Percentiles rank a stretch among this genome's conserved stretches.
Evolutionary conservation across 2,888 invertebrate species (phyloP).

Genomic region (Pterobdella sp.): DNA sequence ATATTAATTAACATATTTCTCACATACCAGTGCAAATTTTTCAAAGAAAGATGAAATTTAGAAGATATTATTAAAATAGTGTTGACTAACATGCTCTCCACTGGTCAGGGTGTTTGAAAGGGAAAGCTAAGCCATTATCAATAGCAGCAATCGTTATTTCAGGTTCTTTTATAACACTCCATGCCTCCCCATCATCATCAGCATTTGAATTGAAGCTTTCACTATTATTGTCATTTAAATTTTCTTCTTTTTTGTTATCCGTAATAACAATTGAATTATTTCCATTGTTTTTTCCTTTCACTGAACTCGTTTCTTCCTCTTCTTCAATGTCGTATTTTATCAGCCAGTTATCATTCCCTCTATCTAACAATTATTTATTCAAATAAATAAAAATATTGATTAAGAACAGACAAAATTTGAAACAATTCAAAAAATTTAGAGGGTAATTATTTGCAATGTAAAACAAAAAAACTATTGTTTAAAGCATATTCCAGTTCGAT

Average conservation of each 20-base stretch:
- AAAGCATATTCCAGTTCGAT: too few relatives aligned
- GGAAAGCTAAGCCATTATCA: slow-evolving; percentile 95
- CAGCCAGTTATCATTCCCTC: slow-evolving; percentile 99
- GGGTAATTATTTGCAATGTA: too few relatives aligned
- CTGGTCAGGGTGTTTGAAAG: slow-evolving; percentile 98
- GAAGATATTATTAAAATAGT: too few relatives aligned
- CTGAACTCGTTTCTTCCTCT: slow-evolving; percentile 30
- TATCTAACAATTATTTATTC: slow-evolving; percentile 63
- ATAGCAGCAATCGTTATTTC: slow-evolving; percentile 89
- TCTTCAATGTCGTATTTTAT: slow-evolving; percentile 71
- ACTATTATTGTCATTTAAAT: neutral
- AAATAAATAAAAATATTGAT: too few relatives aligned
- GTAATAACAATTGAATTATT: neutral
- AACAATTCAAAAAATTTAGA: too few relatives aligned
- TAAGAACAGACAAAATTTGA: too few relatives aligned
- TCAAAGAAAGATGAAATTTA: neutral
- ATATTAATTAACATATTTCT: neutral
- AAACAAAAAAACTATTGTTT: too few relatives aligned
- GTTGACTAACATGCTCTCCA: slow-evolving; percentile 76
- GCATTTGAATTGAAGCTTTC: neutral
- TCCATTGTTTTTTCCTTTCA: neutral
- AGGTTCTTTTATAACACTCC: slow-evolving; percentile 48
- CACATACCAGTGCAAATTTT: neutral
- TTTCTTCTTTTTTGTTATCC: neutral
- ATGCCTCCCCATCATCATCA: slow-evolving; percentile 22